These are phyloP conservation scores for Ephydatia muelleri DNA, from an alignment of 37 sponge, comb jelly and placozoan species.

Conservation along the genomic window DNA sequence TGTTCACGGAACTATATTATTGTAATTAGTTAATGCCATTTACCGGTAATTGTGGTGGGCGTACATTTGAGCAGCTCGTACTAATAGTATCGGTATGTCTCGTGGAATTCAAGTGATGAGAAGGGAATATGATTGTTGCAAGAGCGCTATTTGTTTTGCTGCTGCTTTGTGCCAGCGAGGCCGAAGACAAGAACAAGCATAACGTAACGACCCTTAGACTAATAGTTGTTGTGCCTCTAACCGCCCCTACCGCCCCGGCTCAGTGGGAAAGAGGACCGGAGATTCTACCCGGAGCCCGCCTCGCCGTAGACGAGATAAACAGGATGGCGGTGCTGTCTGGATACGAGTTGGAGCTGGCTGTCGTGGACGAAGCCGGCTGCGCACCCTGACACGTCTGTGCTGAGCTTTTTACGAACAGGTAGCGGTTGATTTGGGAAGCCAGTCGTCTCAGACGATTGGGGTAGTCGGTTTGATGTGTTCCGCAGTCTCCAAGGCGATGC, in stretches of 20 bases:
- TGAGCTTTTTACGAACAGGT: background rate
- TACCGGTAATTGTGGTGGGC: background rate
- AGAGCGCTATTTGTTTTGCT: background rate
- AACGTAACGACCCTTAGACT: background rate
- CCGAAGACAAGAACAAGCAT: background rate
- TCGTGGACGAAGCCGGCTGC: background rate
- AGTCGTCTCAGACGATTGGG: background rate
- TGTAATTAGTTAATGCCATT: background rate
- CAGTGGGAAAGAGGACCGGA: conserved; percentile 46
- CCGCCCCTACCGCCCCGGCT: background rate
- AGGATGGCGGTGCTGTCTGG: background rate
- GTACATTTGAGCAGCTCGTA: background rate
- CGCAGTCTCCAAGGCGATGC: background rate
- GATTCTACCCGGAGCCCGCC: conserved; percentile 31
- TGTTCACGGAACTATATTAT: background rate
- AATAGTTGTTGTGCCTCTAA: background rate
- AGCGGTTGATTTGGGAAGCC: background rate
- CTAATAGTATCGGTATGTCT: too few species aligned
- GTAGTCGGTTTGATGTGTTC: background rate
- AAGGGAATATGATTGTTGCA: background rate
- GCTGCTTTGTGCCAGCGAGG: background rate
- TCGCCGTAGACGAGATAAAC: conserved; percentile 43
- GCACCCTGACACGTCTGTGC: background rate
- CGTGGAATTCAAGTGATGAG: background rate
- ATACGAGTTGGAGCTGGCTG: background rate